phyloP scores from a whole-genome alignment of 2,113 vertebrate genomes.

The Talpa occidentalis region DNA sequence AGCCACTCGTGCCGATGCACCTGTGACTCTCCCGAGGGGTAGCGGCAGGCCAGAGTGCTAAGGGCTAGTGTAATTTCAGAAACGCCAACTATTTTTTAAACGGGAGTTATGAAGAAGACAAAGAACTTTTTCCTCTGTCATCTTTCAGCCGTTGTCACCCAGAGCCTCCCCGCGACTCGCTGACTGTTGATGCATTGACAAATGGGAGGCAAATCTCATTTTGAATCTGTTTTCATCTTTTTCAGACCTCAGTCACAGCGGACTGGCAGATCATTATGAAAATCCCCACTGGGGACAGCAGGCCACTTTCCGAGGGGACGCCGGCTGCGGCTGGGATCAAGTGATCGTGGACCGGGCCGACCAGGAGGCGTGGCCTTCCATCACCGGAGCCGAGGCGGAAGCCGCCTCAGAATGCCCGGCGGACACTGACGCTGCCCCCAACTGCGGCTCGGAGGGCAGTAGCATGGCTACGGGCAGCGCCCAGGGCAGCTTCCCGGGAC shows the following conservation, averaged over 20 bases:
- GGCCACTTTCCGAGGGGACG: slow-evolving; percentile 91
- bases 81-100: not conserved
- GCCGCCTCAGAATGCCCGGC: slow-evolving; percentile 94
- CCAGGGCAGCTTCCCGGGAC: slow-evolving; percentile 95
- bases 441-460: slow-evolving; percentile 91
- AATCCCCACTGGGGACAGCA: slow-evolving; percentile 93
- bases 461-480: slow-evolving; percentile 97
- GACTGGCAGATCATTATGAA: slow-evolving; percentile 94
- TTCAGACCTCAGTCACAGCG: slow-evolving; percentile 92
- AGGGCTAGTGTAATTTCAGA: not conserved
- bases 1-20: too few species aligned
- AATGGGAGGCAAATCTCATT: slow-evolving; percentile 34
- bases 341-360: slow-evolving; percentile 93
- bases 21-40: too few species aligned
- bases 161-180: not conserved
- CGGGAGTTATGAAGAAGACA: not conserved
- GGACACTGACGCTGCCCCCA: slow-evolving; percentile 91
- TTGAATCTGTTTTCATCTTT: slow-evolving; percentile 78
- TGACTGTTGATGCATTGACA: too few species aligned
- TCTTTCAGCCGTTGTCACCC: not conserved
- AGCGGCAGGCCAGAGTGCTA: accelerated
- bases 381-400: slow-evolving; percentile 91
- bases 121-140: not conserved
- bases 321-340: slow-evolving; percentile 93
- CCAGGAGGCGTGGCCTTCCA: slow-evolving; percentile 94